Percentiles rank a stretch among this genome's conserved stretches.
These are phyloP conservation scores for Heliconius melpomene DNA, from an alignment of 1,140 invertebrate genomes.

Conservation along the genomic window DNA sequence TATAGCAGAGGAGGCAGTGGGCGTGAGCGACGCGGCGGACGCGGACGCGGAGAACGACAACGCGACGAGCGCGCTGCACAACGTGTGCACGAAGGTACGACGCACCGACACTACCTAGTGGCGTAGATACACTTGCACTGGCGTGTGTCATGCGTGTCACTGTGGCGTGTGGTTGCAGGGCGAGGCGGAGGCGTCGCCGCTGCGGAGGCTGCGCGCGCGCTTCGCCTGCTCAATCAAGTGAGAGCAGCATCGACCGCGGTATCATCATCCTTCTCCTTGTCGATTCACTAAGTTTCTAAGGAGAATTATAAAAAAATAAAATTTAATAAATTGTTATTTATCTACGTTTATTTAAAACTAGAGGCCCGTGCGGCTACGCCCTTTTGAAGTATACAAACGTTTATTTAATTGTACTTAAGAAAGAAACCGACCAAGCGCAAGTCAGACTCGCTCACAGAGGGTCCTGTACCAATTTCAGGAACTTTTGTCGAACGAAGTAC, in stretches of 20 bases:
- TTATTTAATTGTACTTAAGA: no score
- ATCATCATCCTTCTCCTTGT: background rate
- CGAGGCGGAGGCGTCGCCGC: background rate
- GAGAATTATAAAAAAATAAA: background rate
- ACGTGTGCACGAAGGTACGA: background rate
- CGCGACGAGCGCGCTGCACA: slow-evolving; percentile 36
- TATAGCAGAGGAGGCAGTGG: background rate
- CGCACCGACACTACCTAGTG: background rate
- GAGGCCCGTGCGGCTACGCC: no score
- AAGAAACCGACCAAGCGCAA: no score
- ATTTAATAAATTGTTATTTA: background rate
- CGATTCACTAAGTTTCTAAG: background rate
- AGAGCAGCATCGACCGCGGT: slow-evolving; percentile 21
- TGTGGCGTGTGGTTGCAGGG: background rate
- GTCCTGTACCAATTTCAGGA: no score
- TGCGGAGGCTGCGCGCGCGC: slow-evolving; percentile 63
- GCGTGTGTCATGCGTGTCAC: background rate
- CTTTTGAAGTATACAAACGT: no score
- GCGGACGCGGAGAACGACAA: slow-evolving; percentile 58
- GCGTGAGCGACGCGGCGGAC: slow-evolving; percentile 39
- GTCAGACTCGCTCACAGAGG: no score
- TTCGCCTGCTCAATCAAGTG: slow-evolving; percentile 71
- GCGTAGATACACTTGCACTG: background rate
- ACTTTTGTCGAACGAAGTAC: no score
- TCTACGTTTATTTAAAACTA: background rate